Evolutionary conservation across 2,113 vertebrate species (phyloP).

Genomic region (Talpa occidentalis): DNA sequence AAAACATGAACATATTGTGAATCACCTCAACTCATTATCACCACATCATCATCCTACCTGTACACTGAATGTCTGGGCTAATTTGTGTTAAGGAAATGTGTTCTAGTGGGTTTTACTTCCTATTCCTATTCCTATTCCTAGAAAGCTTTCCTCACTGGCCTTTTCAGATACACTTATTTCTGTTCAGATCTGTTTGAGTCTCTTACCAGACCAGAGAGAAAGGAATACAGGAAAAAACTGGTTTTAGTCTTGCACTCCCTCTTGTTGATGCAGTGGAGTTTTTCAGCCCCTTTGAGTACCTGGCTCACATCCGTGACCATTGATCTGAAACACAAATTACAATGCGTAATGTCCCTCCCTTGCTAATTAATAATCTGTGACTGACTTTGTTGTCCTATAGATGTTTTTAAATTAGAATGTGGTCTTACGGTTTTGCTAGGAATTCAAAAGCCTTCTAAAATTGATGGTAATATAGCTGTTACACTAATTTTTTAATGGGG

Average conservation of each 20-base stretch:
- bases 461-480: neutral
- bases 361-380: neutral
- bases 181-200: neutral
- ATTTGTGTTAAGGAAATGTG: neutral
- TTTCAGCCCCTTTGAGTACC: neutral
- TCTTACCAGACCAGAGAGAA: neutral
- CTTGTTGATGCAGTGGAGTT: neutral
- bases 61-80: neutral
- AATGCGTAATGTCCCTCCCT: neutral
- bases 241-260: neutral
- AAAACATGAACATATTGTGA: neutral
- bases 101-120: neutral
- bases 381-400: neutral
- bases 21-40: neutral
- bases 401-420: neutral
- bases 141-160: neutral
- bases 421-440: neutral
- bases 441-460: neutral
- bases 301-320: neutral
- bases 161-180: neutral
- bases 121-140: neutral
- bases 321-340: neutral
- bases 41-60: neutral
- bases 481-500: neutral
- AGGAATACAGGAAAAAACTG: neutral